These are phyloP conservation scores for Thamnophis sirtalis DNA, from an alignment of 2,113 vertebrate genomes.

Conservation along the genomic window DNA sequence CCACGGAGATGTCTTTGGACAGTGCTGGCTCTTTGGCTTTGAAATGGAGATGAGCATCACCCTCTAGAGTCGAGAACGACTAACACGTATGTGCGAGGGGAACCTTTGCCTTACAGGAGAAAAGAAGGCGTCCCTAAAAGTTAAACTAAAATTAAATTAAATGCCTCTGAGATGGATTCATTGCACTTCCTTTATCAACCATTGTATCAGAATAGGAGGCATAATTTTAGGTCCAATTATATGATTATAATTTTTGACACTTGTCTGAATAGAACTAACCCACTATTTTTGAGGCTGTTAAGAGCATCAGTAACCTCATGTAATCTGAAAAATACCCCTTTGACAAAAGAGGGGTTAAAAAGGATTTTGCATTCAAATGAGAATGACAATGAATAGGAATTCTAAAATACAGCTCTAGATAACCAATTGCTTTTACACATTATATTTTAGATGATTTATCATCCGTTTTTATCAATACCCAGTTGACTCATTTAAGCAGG, in stretches of 20 bases:
- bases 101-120: neutral
- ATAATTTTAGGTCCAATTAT: neutral
- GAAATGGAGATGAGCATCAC: too few species aligned
- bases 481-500: neutral
- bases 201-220: neutral
- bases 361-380: constrained; percentile 7
- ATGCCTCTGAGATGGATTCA: neutral
- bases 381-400: constrained; percentile 3
- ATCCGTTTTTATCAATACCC: constrained; percentile 8
- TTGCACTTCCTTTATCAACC: neutral
- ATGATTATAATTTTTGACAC: neutral
- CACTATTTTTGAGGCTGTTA: neutral
- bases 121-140: neutral
- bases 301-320: neutral
- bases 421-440: neutral
- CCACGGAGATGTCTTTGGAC: too few species aligned
- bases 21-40: too few species aligned
- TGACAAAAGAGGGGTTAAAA: neutral
- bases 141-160: neutral
- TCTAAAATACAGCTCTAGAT: rapidly evolving
- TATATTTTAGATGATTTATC: rapidly evolving
- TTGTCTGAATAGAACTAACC: neutral
- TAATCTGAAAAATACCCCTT: neutral
- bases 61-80: too few species aligned
- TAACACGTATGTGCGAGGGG: too few species aligned